Base-by-base conservation (phyloP, 2,797 vertebrate genomes). In the Champsocephalus esox region DNA sequence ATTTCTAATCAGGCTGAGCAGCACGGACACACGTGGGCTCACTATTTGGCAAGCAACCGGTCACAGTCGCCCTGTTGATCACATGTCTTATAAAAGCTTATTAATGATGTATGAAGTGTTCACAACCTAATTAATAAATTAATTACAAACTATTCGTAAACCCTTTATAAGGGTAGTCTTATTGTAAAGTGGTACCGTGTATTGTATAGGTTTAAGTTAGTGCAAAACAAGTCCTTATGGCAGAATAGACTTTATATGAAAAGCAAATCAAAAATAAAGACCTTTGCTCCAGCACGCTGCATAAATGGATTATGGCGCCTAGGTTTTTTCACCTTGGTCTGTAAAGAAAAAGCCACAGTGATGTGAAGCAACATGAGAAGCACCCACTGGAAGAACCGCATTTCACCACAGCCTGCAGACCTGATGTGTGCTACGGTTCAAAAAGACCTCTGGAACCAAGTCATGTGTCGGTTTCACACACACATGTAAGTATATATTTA, bases 261-360 rank as follows among this genome's bases (percentile, higher is more conserved):
- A 4, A 48, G 32, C 9, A 43, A 41, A 7, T 48, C 3, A 12
- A 38, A 7, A 19, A 7, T 7, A 1, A 1, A 5, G 83, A 92
- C 94, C 90, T 92, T 90, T 5, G 62, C 43, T 61, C 66, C 70
- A 58, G 49, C 38, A 6, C 76, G 84, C 1, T 80, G 66, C 84
- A 89, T 82, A 3, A 93, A 94, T 0, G 92, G 92, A 77, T 94
- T 93, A 12, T 60, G 74, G 34, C 57, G 88, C 63, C 87, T 92
- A 1, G 24, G 75, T 75, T 92, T 94, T 75, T 87, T 90, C 56
- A 71, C 73, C 24, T 84, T 89, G 13, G 62, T 58, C 87, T 93
- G 78, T 14, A 67, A 52, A 56, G 4, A n/a, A 34, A 49, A 17
- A 41, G 13, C 17, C 63, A 79, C 44, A 32, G n/a, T 21, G 10